Conservation (phyloP, 35 echinoderm and acorn worm species). For the Diadema setosum region DNA sequence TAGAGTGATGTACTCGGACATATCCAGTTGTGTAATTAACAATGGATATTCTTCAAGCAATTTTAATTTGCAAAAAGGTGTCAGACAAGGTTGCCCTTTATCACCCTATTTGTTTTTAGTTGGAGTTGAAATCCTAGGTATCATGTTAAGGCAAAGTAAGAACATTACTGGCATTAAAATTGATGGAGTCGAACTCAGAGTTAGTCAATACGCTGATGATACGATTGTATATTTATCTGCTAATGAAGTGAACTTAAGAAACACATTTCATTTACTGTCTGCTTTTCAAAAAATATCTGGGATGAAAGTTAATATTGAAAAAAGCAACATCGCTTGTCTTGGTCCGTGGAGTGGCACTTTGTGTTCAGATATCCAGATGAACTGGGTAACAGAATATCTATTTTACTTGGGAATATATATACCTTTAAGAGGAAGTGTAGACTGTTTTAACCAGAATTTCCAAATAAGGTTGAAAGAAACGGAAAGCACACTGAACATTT, state of each 20-base stretch:
- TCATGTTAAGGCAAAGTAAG: not conserved
- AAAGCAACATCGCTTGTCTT: no score
- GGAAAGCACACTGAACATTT: no score
- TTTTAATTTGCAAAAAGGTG: no score
- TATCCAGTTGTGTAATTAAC: not conserved
- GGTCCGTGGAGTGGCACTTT: no score
- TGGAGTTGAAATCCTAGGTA: not conserved
- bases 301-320: no score
- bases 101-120: not conserved
- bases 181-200: no score
- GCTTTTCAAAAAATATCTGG: no score
- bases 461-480: not conserved
- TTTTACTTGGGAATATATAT: not conserved
- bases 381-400: not conserved
- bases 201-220: no score
- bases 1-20: not conserved
- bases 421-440: not conserved
- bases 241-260: no score
- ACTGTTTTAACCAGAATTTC: not conserved
- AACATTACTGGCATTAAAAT: no score
- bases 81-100: not conserved
- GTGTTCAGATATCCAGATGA: not conserved
- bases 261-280: no score
- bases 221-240: no score
- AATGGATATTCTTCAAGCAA: not conserved